Evolutionary conservation across 2,888 invertebrate genomes (phyloP), one percentile per base, ranked within the genome.

Genomic region (Pheosia tremula): DNA sequence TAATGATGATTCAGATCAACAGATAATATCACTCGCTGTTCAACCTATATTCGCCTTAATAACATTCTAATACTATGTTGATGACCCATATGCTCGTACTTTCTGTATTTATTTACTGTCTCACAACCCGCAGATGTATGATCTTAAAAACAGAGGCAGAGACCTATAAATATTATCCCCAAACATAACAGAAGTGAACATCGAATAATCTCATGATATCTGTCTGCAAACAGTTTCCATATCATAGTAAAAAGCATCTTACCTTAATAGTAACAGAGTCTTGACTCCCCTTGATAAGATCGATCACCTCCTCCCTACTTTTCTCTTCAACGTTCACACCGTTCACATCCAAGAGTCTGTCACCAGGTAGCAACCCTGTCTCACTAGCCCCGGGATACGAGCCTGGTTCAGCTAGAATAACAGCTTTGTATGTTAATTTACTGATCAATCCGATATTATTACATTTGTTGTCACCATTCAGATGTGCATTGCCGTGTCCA

Each of bases 361-460:
- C 99, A 5, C 99, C 99, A n/a, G 99, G 99, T 63, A 99, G 93
- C 38, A 99, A 94, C 5, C 98, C 98, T 7, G 97, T 98, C 73
- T 96, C 96, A 80, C 96, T 96, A 64, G 97, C 95, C 10, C 96
- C 96, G 11, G 93, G 96, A 77, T 96, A 96, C 59, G 97, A 95
- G 10, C 98, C 98, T 0, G 98, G 98, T 85, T 98, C 98, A 10
- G 98, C 98, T 81, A 98, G 96, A 71, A 98, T 97, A 38, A 98
- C 98, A 60, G 97, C 95, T 76, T 95, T 95, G 89, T 95, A 95
- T 56, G 94, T 94, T 72, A 95, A 89, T 88, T 88, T 94, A 82
- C 80, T 93, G 67, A 79, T 86, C 80, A 82, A 84, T 60, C 80
- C 75, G 39, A 87, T 85, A 24, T 84, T 88, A 74, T 84, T 90